Conservation (phyloP, 2,113 vertebrate genomes). For the Willisornis vidua region DNA sequence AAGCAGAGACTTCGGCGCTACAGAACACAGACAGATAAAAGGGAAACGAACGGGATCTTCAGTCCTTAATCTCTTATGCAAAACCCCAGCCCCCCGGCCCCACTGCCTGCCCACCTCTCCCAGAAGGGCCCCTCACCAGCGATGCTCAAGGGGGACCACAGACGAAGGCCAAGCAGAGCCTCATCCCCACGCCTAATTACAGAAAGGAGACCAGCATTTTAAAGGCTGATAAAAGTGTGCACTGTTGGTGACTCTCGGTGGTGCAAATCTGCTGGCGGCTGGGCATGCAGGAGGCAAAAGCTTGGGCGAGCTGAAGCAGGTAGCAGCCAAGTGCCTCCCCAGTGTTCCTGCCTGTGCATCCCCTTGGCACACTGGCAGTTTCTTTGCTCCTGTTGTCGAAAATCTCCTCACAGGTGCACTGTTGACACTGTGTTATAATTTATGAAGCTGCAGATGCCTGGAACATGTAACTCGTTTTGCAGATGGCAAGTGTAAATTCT, state of each 20-base stretch:
- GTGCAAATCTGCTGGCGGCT: neutral
- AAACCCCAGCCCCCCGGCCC: neutral
- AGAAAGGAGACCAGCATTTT: neutral
- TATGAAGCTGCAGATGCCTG: conserved; percentile 47
- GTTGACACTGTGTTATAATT: conserved; percentile 51
- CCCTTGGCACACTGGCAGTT: neutral
- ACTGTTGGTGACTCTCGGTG: neutral
- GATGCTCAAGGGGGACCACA: neutral
- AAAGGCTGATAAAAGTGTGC: neutral
- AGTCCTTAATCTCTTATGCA: conserved; percentile 57
- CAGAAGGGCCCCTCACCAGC: neutral
- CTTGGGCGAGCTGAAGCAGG: neutral
- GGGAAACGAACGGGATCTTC: conserved; percentile 18
- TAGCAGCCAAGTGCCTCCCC: neutral
- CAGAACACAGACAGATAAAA: conserved; percentile 59
- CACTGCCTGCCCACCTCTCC: neutral
- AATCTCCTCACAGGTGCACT: conserved; percentile 43
- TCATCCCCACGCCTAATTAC: neutral
- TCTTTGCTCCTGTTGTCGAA: conserved; percentile 19
- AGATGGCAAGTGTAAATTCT: conserved; percentile 51
- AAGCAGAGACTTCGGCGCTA: conserved; percentile 62
- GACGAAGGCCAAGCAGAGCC: neutral
- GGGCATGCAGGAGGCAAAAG: neutral
- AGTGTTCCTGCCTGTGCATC: neutral
- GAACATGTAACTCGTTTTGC: conserved; percentile 38